These are phyloP conservation scores for Sceloporus undulatus DNA, from an alignment of 2,113 vertebrate genomes.

Conservation along the genomic window DNA sequence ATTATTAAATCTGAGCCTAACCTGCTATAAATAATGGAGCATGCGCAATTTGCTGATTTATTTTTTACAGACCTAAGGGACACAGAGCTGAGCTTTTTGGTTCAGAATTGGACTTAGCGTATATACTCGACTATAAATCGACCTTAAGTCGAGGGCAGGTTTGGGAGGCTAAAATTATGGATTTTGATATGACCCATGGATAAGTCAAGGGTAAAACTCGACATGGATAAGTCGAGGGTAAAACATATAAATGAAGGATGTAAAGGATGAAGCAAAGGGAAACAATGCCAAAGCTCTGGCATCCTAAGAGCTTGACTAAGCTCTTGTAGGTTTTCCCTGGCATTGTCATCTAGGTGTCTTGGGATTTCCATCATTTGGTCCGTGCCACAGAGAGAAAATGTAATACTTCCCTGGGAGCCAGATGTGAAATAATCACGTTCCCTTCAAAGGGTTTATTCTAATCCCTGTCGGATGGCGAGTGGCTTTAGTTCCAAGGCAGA, in stretches of 20 bases:
- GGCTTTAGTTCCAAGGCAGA: neutral
- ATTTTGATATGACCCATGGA: too few species aligned
- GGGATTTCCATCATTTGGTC: neutral
- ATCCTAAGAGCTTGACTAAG: neutral
- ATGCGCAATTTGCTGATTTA: neutral
- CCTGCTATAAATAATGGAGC: neutral
- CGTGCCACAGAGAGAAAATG: neutral
- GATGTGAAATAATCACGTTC: constrained; percentile 1
- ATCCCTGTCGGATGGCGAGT: neutral
- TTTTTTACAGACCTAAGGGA: neutral
- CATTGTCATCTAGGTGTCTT: neutral
- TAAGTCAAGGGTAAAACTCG: too few species aligned
- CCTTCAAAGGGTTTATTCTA: neutral
- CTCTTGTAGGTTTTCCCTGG: neutral
- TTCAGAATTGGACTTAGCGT: neutral
- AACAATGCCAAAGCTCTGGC: neutral
- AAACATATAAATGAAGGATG: too few species aligned
- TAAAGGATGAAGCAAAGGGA: neutral
- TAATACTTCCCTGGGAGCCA: neutral
- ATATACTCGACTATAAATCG: neutral
- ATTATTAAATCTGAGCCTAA: neutral
- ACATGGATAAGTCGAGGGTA: too few species aligned
- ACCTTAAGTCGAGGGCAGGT: too few species aligned
- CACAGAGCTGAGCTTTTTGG: neutral
- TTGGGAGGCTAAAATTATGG: too few species aligned